phyloP scores from a whole-genome alignment of 2,888 invertebrate genomes.

The Laspeyria flexula region DNA sequence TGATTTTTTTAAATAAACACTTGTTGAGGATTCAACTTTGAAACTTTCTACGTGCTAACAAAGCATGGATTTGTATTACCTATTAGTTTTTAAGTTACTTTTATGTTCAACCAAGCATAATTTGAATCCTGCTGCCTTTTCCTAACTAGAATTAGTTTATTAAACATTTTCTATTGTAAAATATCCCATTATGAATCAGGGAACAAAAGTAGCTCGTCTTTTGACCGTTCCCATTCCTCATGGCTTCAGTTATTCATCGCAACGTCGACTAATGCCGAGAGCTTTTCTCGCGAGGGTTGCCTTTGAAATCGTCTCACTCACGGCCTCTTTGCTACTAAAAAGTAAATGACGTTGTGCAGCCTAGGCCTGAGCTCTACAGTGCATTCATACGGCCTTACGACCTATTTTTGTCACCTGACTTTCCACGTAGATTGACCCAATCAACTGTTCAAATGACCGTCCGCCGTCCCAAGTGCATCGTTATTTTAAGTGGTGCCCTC shows the following conservation, averaged over 20 bases:
- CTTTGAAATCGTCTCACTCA: constrained; percentile 50
- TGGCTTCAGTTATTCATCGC: constrained; percentile 54
- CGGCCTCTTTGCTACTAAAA: constrained; percentile 52
- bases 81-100: neutral
- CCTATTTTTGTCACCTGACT: constrained; percentile 54
- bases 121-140: neutral
- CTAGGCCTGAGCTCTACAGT: constrained; percentile 33
- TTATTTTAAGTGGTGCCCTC: constrained; percentile 36
- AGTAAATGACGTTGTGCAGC: constrained; percentile 56
- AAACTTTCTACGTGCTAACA: too few species aligned
- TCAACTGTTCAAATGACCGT: constrained; percentile 49
- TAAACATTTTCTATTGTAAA: constrained; percentile 1
- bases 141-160: neutral
- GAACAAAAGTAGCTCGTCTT: constrained; percentile 36
- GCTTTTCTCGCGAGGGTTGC: constrained; percentile 48
- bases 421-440: constrained; percentile 51
- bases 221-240: constrained; percentile 36
- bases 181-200: constrained; percentile 21
- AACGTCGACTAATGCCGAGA: constrained; percentile 52
- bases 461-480: constrained; percentile 34
- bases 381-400: constrained; percentile 51
- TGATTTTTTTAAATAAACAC: too few species aligned
- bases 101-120: neutral
- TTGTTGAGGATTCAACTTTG: neutral
- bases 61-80: too few species aligned